Conservation (phyloP, 2,888 invertebrate genomes). For the Podabrus alpinus region DNA sequence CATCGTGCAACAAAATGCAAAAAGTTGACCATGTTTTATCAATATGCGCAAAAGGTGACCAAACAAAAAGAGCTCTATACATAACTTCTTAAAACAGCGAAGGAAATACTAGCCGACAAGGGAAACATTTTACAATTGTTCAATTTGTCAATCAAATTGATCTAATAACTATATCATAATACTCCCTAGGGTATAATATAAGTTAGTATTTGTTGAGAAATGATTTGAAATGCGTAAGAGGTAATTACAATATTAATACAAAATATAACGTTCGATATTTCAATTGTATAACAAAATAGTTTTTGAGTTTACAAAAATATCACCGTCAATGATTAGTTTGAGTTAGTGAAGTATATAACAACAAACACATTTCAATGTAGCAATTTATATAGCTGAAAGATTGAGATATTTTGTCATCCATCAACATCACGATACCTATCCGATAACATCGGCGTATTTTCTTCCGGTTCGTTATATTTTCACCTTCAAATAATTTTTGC, state of each 20-base stretch:
- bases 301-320: neutral
- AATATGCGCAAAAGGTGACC: too few relatives aligned
- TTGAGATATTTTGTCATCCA: conserved; percentile 15
- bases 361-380: conserved; percentile 8
- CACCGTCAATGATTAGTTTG: neutral
- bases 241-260: neutral
- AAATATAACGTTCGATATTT: neutral
- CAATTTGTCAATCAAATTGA: too few relatives aligned
- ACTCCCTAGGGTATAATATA: too few relatives aligned
- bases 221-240: neutral
- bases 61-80: too few relatives aligned
- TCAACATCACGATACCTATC: conserved; percentile 15
- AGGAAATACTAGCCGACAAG: too few relatives aligned
- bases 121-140: too few relatives aligned
- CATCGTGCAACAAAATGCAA: too few relatives aligned
- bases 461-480: neutral
- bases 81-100: too few relatives aligned
- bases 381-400: conserved; percentile 16
- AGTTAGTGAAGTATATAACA: neutral
- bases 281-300: neutral
- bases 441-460: conserved; percentile 5
- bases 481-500: neutral
- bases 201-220: too few relatives aligned
- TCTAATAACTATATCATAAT: too few relatives aligned
- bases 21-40: too few relatives aligned